These are phyloP conservation scores for Dryobates pubescens DNA, from an alignment of 2,797 vertebrate species.

Conservation along the genomic window DNA sequence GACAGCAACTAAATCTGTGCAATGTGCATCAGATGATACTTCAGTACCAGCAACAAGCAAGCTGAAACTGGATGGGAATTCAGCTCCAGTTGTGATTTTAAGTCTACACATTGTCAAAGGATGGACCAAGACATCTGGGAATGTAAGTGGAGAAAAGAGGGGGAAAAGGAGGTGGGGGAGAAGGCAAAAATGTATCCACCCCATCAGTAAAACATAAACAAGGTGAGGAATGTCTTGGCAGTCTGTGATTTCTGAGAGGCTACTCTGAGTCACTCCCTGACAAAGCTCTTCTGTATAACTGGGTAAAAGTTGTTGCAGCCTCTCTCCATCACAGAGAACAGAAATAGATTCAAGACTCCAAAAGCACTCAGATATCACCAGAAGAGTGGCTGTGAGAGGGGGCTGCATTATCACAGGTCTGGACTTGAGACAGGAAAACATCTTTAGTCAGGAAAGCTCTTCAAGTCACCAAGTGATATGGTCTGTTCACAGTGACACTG, in stretches of 20 bases:
- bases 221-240: not conserved
- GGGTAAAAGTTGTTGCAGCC: not conserved
- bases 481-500: not conserved
- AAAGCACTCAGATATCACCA: not conserved
- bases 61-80: not conserved
- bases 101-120: not conserved
- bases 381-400: not conserved
- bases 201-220: not conserved
- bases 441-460: not conserved
- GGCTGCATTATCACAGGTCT: conserved; percentile 1
- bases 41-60: not conserved
- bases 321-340: not conserved
- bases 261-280: not conserved
- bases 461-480: not conserved
- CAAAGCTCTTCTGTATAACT: not conserved
- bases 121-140: not conserved
- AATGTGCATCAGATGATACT: not conserved
- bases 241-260: not conserved
- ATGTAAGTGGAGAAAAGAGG: not conserved
- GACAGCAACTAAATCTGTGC: not conserved
- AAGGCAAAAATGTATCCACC: not conserved
- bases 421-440: not conserved
- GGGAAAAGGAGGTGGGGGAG: no score
- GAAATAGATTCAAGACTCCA: not conserved
- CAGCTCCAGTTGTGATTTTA: not conserved